Evolutionary conservation across 2,888 invertebrate species (phyloP), one percentile per base, ranked within the genome.

Genomic region (Metellina segmentata): DNA sequence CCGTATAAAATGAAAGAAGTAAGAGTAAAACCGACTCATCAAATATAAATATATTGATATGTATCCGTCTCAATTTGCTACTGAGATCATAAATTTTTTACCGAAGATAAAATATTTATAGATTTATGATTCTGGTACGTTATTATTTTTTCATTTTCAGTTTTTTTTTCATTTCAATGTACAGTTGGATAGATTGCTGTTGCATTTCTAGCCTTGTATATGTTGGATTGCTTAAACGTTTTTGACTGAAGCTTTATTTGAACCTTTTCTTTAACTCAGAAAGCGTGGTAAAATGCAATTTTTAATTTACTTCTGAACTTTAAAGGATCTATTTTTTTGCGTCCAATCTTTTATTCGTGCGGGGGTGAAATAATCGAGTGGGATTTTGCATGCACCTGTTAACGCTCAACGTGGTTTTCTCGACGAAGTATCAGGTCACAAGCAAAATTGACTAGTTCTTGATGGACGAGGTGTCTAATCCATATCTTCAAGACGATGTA

Each of bases 1-100:
- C 81, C 70, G 7, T 82, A 89, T 89, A 83, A 89, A 89, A 77
- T 51, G 48, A 70, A 89, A 70, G 70, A 77, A 13, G 16, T 51
- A 81, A 53, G 79, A 87, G 87, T 53, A 69, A 72, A 87, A 81
- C 72, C 71, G 19, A 71, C 87, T 79, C 81, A 87, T 87, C 87
- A 87, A 81, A 79, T 72, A 79, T 79, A 81, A 78, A 86, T 78
- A n/a, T 81, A 79, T 81, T 81, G 53, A 20, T 19, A 86, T 72
- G 48, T 71, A 72, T 78, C 20, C 71, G 48, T 87, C 81, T 74
- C 52, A 87, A 87, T 87, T 87, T 87, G 87, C 53, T 52, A 53
- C 72, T 72, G 53, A 16, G 78, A 48, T 87, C 81, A 19, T 79
- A 81, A 87, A 87, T 81, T 72, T 81, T 69, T 72, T 71, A 79